phyloP scores from a whole-genome alignment of 2,113 vertebrate genomes.

The Laticauda laticaudata region DNA sequence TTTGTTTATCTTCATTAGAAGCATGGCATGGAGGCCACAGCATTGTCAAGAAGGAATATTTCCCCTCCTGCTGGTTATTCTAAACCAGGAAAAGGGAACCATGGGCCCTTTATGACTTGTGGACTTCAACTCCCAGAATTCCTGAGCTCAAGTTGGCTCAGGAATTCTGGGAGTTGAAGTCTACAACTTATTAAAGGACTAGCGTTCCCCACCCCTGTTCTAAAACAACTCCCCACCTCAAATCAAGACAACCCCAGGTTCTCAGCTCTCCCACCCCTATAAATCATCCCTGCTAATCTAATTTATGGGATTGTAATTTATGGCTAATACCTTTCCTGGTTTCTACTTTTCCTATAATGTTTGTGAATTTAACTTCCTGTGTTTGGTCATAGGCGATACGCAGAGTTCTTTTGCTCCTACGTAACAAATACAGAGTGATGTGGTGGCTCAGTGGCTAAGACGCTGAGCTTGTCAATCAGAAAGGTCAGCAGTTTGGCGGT shows the following conservation, averaged over 20 bases:
- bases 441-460: too few relatives aligned
- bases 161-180: too few relatives aligned
- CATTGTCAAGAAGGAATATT: not conserved
- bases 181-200: too few relatives aligned
- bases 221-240: not conserved
- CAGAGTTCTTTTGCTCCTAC: not conserved
- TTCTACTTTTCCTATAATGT: not conserved
- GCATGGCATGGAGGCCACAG: not conserved
- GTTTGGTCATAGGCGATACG: not conserved
- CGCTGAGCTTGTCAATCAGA: too few relatives aligned
- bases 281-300: not conserved
- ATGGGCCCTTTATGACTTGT: too few relatives aligned
- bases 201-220: not conserved
- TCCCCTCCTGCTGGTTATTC: not conserved
- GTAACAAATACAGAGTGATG: not conserved
- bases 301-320: not conserved
- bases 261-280: not conserved
- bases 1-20: conserved; percentile 7
- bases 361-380: not conserved
- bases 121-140: too few relatives aligned
- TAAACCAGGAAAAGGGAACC: not conserved
- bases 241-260: not conserved
- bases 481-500: too few relatives aligned
- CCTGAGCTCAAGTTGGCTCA: too few relatives aligned
- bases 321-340: not conserved